These are phyloP conservation scores for Baryphthengus martii DNA, from an alignment of 2,113 vertebrate genomes.

Conservation along the genomic window DNA sequence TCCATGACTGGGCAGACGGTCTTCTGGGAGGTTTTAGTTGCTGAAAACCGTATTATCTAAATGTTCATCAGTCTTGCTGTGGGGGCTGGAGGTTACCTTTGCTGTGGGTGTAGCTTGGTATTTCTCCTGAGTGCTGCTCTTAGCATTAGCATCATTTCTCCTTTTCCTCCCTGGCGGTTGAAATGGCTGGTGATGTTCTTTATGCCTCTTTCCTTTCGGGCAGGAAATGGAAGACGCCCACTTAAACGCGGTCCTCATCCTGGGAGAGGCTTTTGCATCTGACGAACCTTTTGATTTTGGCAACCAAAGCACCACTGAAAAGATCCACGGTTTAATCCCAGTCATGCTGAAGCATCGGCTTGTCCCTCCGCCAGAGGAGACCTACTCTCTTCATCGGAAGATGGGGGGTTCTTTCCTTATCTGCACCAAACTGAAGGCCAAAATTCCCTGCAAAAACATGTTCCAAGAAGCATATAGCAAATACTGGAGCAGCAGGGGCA, in stretches of 20 bases:
- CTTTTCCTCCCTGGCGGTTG: not conserved
- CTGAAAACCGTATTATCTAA: not conserved
- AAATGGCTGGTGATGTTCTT: not conserved
- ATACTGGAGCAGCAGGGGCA: slow-evolving; percentile 79
- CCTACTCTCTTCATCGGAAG: slow-evolving; percentile 96
- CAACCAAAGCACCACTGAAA: slow-evolving; percentile 89
- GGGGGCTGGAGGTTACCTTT: not conserved
- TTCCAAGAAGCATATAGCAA: slow-evolving; percentile 84
- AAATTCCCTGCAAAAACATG: slow-evolving; percentile 88
- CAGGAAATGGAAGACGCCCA: slow-evolving; percentile 94
- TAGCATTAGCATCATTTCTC: not conserved
- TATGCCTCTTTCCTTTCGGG: not conserved
- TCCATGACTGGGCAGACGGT: not conserved
- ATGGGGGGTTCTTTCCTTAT: slow-evolving; percentile 99
- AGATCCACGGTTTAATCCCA: slow-evolving; percentile 94
- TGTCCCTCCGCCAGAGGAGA: slow-evolving; percentile 92
- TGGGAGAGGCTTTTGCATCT: slow-evolving; percentile 93
- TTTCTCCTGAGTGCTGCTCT: not conserved
- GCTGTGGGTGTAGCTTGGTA: fast-evolving
- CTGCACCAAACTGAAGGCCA: slow-evolving; percentile 91
- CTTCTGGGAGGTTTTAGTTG: not conserved
- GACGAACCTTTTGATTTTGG: slow-evolving; percentile 85
- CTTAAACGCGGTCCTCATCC: slow-evolving; percentile 93
- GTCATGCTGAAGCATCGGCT: slow-evolving; percentile 95
- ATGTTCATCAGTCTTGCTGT: not conserved